A percentile compares a stretch with the other conserved stretches of the same genome.
Conservation (phyloP, 2,888 invertebrate species). For the Cistogaster globosa region DNA sequence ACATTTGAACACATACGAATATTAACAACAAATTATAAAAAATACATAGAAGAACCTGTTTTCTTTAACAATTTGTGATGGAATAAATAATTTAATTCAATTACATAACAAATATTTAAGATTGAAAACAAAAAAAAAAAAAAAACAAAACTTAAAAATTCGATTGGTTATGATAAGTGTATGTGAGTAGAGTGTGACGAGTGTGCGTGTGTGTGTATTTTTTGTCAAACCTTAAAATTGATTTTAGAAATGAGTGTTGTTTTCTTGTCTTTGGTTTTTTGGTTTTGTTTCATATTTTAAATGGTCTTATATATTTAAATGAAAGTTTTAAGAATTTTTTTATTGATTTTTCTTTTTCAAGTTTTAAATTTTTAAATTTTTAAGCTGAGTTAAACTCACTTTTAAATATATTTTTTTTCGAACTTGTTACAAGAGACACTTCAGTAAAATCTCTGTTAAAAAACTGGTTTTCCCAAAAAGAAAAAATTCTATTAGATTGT, state of each 20-base stretch:
- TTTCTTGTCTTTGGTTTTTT: background rate
- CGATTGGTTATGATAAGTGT: constrained; percentile 32
- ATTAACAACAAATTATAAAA: constrained; percentile 8
- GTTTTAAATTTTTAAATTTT: constrained; percentile 23
- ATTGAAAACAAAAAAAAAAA: constrained; percentile 18
- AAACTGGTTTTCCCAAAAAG: constrained; percentile 52
- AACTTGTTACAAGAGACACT: constrained; percentile 30
- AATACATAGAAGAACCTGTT: constrained; percentile 26
- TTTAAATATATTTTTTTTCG: constrained; percentile 15
- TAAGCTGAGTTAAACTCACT: constrained; percentile 54
- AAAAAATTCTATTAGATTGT: constrained; percentile 52
- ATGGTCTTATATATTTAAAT: constrained; percentile 1
- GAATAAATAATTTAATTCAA: constrained; percentile 38
- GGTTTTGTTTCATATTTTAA: background rate
- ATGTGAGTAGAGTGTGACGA: background rate
- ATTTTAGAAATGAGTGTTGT: constrained; percentile 5
- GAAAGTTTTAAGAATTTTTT: constrained; percentile 33
- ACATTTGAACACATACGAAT: constrained; percentile 10
- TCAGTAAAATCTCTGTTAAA: constrained; percentile 27
- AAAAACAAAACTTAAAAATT: constrained; percentile 27
- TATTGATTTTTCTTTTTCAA: background rate
- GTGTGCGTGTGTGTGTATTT: constrained; percentile 19
- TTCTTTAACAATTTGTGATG: constrained; percentile 12
- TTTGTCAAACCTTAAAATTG: constrained; percentile 36
- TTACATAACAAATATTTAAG: constrained; percentile 38